Evolutionary conservation across 2,113 vertebrate species (phyloP), one percentile per base, ranked within the genome.

Genomic region (Caranx ignobilis): DNA sequence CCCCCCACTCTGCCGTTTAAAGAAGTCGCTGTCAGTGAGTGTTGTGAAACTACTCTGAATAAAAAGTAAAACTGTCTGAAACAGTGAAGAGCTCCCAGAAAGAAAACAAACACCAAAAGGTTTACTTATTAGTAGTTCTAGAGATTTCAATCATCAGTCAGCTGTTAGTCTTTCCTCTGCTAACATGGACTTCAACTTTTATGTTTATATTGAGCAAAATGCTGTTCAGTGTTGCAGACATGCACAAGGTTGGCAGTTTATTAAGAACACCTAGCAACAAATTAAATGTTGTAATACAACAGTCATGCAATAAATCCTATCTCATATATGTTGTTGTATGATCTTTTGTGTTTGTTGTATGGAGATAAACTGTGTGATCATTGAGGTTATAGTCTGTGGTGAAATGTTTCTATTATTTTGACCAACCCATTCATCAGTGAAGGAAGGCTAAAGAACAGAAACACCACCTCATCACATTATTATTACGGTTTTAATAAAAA

Each of bases 171-270:
- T 60, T 48, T 71, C 5, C 16, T 9, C n/a, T 39, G 15, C 5
- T 16, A 2, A 26, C 15, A 19, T 12, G 10, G 4, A 31, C 39
- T 41, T 41, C 39, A 41, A 6, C 0, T 41, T 11, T 34, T 5
- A 15, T 41, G 39, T 41, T 7, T 9, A 41, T 41, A 41, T 41
- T 1, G 11, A 41, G 15, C 26, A 26, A 26, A 21, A 8, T 21
- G 21, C 32, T 21, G 11, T 64, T 71, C 61, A 66, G 54, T 54
- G 52, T 71, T 71, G 9, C 35, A 62, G 37, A 62, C 54, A 56
- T 12, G 9, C 3, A 0, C 34, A n/a, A 34, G 9, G 12, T 64
- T 41, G 19, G 6, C 50, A n/a, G 19, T 54, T n/a, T 47, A 47
- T 65, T 47, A 18, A 26, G 10, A 32, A 31, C 43, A 65, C 26